Percentiles rank a stretch among this genome's conserved stretches.
These are phyloP conservation scores for Tetranychus piercei DNA, from an alignment of 2,888 invertebrate species.

Conservation along the genomic window DNA sequence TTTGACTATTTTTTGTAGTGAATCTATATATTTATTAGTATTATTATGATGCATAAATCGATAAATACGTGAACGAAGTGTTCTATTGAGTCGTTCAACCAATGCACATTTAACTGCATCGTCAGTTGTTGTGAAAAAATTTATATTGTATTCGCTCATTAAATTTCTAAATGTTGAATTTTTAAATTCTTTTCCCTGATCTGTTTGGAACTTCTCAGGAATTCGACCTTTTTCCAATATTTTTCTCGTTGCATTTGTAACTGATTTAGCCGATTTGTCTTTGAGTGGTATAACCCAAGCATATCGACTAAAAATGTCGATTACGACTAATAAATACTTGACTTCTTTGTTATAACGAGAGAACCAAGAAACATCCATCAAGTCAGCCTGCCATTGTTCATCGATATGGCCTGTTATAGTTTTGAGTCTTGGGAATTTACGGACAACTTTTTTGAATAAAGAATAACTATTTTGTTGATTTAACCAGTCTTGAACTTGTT, in stretches of 20 bases:
- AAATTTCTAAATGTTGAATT: conserved; percentile 16
- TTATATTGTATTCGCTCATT: not conserved
- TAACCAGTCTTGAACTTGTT: conserved; percentile 20
- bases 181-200: conserved; percentile 26
- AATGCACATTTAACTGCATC: conserved; percentile 29
- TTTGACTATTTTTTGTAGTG: not conserved
- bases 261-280: conserved; percentile 23
- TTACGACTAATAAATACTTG: conserved; percentile 24
- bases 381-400: conserved; percentile 26
- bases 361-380: conserved; percentile 22
- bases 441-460: conserved; percentile 18
- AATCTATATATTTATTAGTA: conserved; percentile 17
- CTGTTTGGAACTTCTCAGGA: conserved; percentile 18
- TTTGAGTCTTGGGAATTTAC: conserved; percentile 19
- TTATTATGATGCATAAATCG: conserved; percentile 26
- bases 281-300: conserved; percentile 26
- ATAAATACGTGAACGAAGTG: conserved; percentile 28
- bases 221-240: not conserved
- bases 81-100: conserved; percentile 29
- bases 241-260: conserved; percentile 9
- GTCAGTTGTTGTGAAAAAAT: conserved; percentile 26
- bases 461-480: conserved; percentile 18
- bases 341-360: conserved; percentile 23
- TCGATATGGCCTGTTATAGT: conserved; percentile 25
- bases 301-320: conserved; percentile 27